phyloP scores from a whole-genome alignment of 2,113 vertebrate genomes.

The Oryzias curvinotus region DNA sequence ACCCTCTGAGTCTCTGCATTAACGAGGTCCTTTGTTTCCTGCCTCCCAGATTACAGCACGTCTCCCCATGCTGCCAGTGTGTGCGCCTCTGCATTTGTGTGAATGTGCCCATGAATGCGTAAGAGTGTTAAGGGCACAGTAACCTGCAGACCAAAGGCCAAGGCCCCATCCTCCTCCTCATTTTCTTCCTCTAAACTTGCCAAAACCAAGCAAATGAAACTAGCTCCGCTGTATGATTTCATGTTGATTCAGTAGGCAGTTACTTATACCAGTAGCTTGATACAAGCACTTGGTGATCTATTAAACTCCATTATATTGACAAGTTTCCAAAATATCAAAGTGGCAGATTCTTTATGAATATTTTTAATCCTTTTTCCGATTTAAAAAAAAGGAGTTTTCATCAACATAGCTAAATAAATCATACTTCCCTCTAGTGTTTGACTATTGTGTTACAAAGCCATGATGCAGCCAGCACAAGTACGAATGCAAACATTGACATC shows the following conservation, averaged over 20 bases:
- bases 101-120: constrained; percentile 11
- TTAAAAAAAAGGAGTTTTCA: no score
- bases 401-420: no score
- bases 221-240: neutral
- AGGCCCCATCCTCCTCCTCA: constrained; percentile 44
- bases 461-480: no score
- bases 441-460: no score
- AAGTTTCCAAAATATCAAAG: no score
- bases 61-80: constrained; percentile 80
- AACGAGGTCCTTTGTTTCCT: constrained; percentile 95
- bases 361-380: no score
- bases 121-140: constrained; percentile 69
- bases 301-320: no score
- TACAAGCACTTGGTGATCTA: no score
- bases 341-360: no score
- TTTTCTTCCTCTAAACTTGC: constrained; percentile 30
- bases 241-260: neutral
- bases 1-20: constrained; percentile 88
- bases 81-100: constrained; percentile 1
- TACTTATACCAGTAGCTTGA: no score
- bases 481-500: no score
- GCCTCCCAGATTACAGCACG: constrained; percentile 90
- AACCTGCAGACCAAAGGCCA: constrained; percentile 74
- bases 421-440: no score
- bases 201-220: constrained; percentile 8